phyloP scores from a whole-genome alignment of 2,113 vertebrate genomes.

The Tetraodon nigroviridis region DNA sequence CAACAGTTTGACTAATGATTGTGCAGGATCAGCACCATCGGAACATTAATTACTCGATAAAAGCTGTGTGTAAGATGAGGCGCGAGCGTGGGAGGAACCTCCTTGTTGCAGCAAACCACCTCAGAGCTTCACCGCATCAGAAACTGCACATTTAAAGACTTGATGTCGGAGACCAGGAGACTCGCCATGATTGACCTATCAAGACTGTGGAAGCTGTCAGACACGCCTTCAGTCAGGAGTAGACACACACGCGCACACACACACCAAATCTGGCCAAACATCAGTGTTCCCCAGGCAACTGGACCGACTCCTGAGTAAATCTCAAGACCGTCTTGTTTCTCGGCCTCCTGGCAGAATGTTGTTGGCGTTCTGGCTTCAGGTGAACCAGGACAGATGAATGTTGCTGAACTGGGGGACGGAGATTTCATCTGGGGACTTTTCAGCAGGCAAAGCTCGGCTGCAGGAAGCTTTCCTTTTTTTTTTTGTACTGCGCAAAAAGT shows the following conservation, averaged over 20 bases:
- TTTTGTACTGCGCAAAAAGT: conserved; percentile 33
- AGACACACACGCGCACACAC: conserved; percentile 20
- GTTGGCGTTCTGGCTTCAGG: conserved; percentile 41
- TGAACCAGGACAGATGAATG: conserved; percentile 64
- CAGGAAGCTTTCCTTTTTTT: too few species aligned
- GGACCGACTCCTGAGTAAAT: conserved; percentile 56
- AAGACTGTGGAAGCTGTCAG: conserved; percentile 17
- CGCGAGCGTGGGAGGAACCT: not conserved
- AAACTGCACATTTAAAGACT: conserved; percentile 19
- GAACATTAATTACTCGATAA: too few species aligned
- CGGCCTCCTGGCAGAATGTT: conserved; percentile 37
- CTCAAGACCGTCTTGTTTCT: conserved; percentile 29
- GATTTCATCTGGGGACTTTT: conserved; percentile 65
- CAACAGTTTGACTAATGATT: too few species aligned
- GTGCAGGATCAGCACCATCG: too few species aligned
- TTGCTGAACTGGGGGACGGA: conserved; percentile 48
- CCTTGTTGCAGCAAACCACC: conserved; percentile 5
- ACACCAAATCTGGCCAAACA: conserved; percentile 49
- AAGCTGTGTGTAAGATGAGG: not conserved
- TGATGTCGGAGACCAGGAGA: conserved; percentile 35
- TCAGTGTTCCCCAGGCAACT: conserved; percentile 34
- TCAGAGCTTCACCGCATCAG: not conserved
- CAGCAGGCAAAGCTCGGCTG: conserved; percentile 33
- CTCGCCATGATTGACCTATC: conserved; percentile 17
- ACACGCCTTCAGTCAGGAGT: conserved; percentile 4